Evolutionary conservation across 2,113 vertebrate species (phyloP), one percentile per base, ranked within the genome.

Genomic region (Artemisiospiza belli): DNA sequence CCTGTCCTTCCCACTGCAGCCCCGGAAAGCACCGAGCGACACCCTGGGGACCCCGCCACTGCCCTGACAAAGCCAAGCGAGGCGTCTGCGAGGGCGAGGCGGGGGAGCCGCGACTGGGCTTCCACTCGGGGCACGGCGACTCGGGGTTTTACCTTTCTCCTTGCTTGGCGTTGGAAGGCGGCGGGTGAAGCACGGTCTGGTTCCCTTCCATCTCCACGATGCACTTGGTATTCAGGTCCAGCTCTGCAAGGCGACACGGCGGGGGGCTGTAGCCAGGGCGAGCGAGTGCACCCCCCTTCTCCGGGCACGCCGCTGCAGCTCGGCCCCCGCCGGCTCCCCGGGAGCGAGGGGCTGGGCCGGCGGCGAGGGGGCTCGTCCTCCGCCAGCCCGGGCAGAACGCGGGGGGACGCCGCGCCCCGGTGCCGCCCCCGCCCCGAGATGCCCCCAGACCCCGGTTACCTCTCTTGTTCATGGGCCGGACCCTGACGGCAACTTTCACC

Each of bases 161-260:
- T 97, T 98, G 98, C 84, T 99, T 99, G 96, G 98, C 98, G 44
- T 98, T 96, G 94, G 96, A 98, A 87, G 99, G 99, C 73, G 99
- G 99, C 37, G 99, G 98, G 97, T 99, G 98, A 77, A 99, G 98
- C 64, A 99, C 98, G 7, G 99, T 99, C 87, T 99, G 99, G 92
- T 99, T 99, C 92, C 99, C 99, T 97, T 99, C 99, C 99, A 99
- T 99, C 68, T 99, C 99, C 98, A 99, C 98, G 96, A 99, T 98
- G 96, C 99, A 99, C 98, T 99, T 99, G 92, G 99, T 99, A 95
- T 99, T 99, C 97, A 99, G 98, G 81, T 99, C 99, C 97, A 99
- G 98, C 97, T 99, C 99, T 99, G 98, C 79, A 97, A 98, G 95
- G 95, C 89, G 80, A 97, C 69, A 92, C 67, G 92, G 75, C n/a